Evolutionary conservation across 2,797 vertebrate genomes (phyloP).

Genomic region (Paedocypris micromegethes): DNA sequence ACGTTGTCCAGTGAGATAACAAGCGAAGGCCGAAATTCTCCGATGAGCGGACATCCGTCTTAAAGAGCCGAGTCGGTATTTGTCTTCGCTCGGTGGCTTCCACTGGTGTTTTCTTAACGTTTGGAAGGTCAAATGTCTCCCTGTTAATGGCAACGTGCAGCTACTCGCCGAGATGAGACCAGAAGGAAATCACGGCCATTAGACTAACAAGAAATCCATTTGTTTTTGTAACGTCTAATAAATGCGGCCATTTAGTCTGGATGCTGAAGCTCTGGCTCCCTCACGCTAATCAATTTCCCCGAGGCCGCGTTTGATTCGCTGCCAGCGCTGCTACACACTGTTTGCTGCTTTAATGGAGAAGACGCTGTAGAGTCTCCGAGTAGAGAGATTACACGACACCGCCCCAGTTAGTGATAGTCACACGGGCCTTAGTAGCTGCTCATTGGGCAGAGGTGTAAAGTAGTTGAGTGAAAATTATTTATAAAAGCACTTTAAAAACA

Average conservation of each 20-base stretch:
- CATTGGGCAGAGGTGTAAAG: too few species aligned
- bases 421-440: too few species aligned
- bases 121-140: slow-evolving; percentile 26
- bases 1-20: too few species aligned
- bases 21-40: too few species aligned
- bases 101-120: slow-evolving; percentile 3
- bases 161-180: slow-evolving; percentile 34
- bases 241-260: slow-evolving; percentile 44
- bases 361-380: background rate
- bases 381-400: too few species aligned
- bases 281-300: slow-evolving; percentile 45
- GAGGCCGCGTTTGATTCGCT: slow-evolving; percentile 39
- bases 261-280: slow-evolving; percentile 27
- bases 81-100: background rate
- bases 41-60: too few species aligned
- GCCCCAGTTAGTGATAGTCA: too few species aligned
- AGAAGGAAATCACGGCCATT: slow-evolving; percentile 47
- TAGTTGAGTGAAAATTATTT: too few species aligned
- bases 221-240: slow-evolving; percentile 51
- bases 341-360: slow-evolving; percentile 47
- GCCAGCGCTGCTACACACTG: slow-evolving; percentile 44
- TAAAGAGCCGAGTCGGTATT: too few species aligned
- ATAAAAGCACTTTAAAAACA: too few species aligned
- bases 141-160: slow-evolving; percentile 43
- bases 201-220: slow-evolving; percentile 41